Evolutionary conservation across 2,113 vertebrate species (phyloP), one percentile per base, ranked within the genome.

Genomic region (Pitta sordida): DNA sequence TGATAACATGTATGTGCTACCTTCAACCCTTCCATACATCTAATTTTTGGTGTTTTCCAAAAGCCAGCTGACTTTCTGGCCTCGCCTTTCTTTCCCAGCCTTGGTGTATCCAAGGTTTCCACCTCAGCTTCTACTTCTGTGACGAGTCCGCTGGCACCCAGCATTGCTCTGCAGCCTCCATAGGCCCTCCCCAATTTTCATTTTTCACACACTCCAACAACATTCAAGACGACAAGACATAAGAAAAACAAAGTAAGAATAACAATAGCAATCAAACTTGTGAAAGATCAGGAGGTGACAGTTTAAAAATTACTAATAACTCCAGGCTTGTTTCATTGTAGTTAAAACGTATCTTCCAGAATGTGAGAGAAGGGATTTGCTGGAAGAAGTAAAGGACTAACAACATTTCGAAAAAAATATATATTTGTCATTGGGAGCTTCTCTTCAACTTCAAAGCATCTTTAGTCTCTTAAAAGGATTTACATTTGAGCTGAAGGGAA

Each of bases 401-500:
- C 19, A 43, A 44, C 56, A 9, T 83, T 86, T 48, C 92, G 81
- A 68, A 93, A 84, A 77, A 67, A 77, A 88, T 34, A 78, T 83
- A 44, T 82, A 73, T 96, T 93, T 91, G 90, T 91, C 94, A 84
- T 36, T 96, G 48, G 70, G 85, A 95, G 82, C 82, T 83, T 23
- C 84, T 68, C 30, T 85, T 83, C 67, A 59, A 73, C 91, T 95
- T 96, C 92, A 96, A 97, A 97, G 95, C 49, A 16, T 46, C 62
- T 86, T 82, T 67, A 62, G 73, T 78, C 93, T 96, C 92, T 95
- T 96, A 91, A 96, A 96, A 97, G 97, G 97, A 97, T 97, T 98
- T 97, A 97, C 92, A 64, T 93, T 92, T 95, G 77, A 97, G 96
- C 90, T 85, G 92, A 90, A 86, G 90, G 95, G 95, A 96, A 96